Evolutionary conservation across 2,113 vertebrate genomes (phyloP).

Genomic region (Thunnus maccoyii): DNA sequence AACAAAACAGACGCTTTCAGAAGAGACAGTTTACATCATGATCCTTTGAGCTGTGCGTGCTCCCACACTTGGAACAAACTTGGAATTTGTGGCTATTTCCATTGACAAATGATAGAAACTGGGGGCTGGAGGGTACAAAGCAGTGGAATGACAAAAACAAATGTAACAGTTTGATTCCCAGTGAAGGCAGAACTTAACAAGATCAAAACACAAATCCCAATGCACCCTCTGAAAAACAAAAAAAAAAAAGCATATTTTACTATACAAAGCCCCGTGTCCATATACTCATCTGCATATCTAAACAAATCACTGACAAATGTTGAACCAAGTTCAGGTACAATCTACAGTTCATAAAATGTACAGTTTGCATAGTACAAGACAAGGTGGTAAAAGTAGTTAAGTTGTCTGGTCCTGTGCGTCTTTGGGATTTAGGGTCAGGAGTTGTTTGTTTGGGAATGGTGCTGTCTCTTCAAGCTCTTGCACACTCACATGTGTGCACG

Average conservation of each 20-base stretch:
- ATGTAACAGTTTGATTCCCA: conserved; percentile 84
- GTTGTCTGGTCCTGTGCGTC: conserved; percentile 88
- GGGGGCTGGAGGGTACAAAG: conserved; percentile 74
- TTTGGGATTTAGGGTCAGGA: conserved; percentile 89
- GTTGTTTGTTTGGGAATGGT: conserved; percentile 63
- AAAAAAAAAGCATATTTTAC: conserved; percentile 56
- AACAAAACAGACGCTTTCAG: conserved; percentile 50
- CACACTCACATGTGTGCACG: background rate
- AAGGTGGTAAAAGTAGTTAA: conserved; percentile 79
- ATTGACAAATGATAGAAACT: conserved; percentile 67
- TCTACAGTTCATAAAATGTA: conserved; percentile 92
- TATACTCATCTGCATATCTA: conserved; percentile 84
- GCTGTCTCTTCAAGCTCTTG: conserved; percentile 15
- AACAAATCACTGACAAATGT: conserved; percentile 90
- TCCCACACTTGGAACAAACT: conserved; percentile 33
- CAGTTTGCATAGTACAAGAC: conserved; percentile 98
- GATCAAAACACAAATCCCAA: conserved; percentile 60
- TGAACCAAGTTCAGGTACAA: conserved; percentile 85
- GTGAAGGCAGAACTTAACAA: conserved; percentile 53
- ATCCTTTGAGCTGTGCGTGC: conserved; percentile 45
- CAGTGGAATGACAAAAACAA: conserved; percentile 84
- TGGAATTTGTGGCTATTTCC: conserved; percentile 61
- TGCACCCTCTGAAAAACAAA: conserved; percentile 42
- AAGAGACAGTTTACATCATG: conserved; percentile 9
- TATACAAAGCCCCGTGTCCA: conserved; percentile 87